Base-by-base conservation (phyloP, 53 echinoderm and acorn worm species). In the Echinometra lucunter region DNA sequence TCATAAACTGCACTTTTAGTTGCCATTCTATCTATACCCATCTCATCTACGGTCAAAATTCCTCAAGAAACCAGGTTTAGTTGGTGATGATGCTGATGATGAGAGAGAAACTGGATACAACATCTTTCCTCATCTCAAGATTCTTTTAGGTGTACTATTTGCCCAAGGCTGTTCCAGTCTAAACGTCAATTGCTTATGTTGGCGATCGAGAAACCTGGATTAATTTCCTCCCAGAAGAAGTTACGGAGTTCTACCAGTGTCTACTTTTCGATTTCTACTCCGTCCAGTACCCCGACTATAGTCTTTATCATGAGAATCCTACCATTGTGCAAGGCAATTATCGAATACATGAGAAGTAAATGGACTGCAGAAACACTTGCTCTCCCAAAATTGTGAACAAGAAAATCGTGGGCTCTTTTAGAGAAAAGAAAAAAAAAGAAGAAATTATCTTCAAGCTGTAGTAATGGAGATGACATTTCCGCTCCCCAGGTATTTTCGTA, bases 181-280 rank as follows among this genome's bases (percentile, higher is more conserved):
- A 66, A 69, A 69, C 91, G 69, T 45, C 67, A 70, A 91, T 91
- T 91, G 91, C 91, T 91, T 91, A 45, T 69, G 69, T 44, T 69
- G 70, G 91, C 91, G 91, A 45, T 91, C 45, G 69, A 2, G 40
- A 58, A 67, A 66, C 91, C 69, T 45, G 67, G 45, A 67, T 91
- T 91, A 91, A 91, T 91, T 91, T 91, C 91, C 91, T 70, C 72
- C 69, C 67, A 66, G 30, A 91, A 69, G 30, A 60, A 58, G 37
- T 89, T 27, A 37, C 60, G 34, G 34, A n/a, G 28, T 56, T 28
- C 4, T 55, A 60, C 4, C 45, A 40, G n/a, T n/a, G n/a, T n/a
- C n/a, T n/a, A n/a, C n/a, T n/a, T n/a, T 89, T 23, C 37, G 63
- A 60, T 89, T 89, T 49, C 47, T 49, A 12, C 47, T 49, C 78